A percentile compares a stretch with the other conserved stretches of the same genome.
Evolutionary conservation across 2,113 vertebrate genomes (phyloP).

Genomic region (Phrynosoma blainvillii): DNA sequence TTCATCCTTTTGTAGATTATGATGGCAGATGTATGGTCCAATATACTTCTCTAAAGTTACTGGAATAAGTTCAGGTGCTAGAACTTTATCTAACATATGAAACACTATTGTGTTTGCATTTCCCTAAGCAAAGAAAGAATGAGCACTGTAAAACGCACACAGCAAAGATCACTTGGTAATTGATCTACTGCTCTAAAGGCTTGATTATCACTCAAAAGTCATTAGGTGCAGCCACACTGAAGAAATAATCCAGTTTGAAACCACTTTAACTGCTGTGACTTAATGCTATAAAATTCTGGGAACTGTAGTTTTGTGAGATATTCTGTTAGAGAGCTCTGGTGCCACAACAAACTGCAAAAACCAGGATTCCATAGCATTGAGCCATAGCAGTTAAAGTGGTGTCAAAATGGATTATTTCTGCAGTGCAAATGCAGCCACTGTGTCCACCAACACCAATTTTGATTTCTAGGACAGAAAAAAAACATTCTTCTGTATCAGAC

Average conservation of each 20-base stretch:
- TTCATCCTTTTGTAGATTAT: slow-evolving; percentile 86
- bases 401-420: no score
- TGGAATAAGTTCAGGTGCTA: slow-evolving; percentile 90
- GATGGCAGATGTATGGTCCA: slow-evolving; percentile 85
- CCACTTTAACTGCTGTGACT: no score
- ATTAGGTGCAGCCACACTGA: no score
- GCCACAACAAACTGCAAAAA: no score
- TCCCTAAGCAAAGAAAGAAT: slow-evolving; percentile 73
- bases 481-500: not conserved
- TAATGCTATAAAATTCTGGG: no score
- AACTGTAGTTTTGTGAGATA: no score
- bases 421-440: no score
- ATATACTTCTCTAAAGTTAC: slow-evolving; percentile 83
- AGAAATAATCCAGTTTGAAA: no score
- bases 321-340: no score
- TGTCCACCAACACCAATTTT: not conserved
- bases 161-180: not conserved
- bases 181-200: not conserved
- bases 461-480: not conserved
- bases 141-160: not conserved
- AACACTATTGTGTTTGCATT: slow-evolving; percentile 87
- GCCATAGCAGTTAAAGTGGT: no score
- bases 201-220: not conserved
- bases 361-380: no score
- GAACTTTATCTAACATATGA: slow-evolving; percentile 93